A percentile compares a stretch with the other conserved stretches of the same genome.
Evolutionary conservation across 2,797 vertebrate species (phyloP).

Genomic region (Catamblyrhynchus diadema): DNA sequence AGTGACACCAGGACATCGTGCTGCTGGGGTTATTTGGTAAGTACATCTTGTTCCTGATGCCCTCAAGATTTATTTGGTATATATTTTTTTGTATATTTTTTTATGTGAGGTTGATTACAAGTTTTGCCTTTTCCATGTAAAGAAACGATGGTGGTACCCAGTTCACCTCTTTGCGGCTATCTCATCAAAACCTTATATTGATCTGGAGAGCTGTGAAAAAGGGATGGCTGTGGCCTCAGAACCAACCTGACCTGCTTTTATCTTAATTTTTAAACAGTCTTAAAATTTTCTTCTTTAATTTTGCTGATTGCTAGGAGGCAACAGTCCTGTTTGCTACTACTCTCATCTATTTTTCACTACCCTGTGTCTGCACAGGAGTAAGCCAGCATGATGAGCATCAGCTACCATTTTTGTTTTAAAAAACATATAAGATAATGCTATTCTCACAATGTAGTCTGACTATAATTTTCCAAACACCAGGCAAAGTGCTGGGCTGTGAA

Average conservation of each 20-base stretch:
- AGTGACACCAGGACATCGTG: background rate
- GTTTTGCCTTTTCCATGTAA: background rate
- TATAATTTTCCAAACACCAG: background rate
- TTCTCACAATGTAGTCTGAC: background rate
- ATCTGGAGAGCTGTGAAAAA: background rate
- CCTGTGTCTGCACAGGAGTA: background rate
- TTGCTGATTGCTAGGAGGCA: background rate
- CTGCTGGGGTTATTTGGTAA: background rate
- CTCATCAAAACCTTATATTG: background rate
- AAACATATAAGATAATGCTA: background rate
- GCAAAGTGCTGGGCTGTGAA: background rate
- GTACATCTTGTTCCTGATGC: background rate
- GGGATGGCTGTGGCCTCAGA: background rate
- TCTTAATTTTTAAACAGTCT: background rate
- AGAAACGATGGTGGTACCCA: background rate
- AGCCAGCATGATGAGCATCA: background rate
- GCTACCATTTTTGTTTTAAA: background rate
- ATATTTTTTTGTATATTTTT: background rate
- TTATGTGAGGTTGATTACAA: background rate
- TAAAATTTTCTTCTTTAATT: background rate
- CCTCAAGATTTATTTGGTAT: background rate
- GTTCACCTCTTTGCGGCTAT: background rate
- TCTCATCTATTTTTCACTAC: background rate
- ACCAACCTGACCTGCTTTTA: background rate
- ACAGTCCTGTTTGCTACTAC: background rate